These are phyloP conservation scores for Cotesia typhae DNA, from an alignment of 1,140 invertebrate species.

Conservation along the genomic window DNA sequence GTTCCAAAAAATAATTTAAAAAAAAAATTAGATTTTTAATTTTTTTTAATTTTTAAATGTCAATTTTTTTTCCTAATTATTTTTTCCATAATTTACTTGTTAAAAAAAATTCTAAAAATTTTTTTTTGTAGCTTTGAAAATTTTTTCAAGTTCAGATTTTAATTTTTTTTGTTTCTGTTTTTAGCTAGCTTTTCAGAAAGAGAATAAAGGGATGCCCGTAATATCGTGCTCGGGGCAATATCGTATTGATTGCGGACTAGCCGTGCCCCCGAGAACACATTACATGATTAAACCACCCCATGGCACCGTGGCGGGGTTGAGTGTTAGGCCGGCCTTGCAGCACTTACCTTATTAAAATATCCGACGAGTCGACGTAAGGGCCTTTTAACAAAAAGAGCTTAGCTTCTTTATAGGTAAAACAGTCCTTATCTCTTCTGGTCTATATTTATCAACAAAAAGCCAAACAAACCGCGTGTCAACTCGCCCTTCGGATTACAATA, in stretches of 20 bases:
- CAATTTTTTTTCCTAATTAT: too few species aligned
- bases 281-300: slow-evolving; percentile 65
- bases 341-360: slow-evolving; percentile 68
- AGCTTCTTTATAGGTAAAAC: slow-evolving; percentile 26
- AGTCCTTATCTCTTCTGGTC: background rate
- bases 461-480: background rate
- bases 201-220: slow-evolving; percentile 56
- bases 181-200: background rate
- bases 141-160: background rate
- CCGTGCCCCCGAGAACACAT: slow-evolving; percentile 61
- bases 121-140: too few species aligned
- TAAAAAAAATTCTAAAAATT: too few species aligned
- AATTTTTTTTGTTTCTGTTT: background rate
- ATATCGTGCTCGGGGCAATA: slow-evolving; percentile 60
- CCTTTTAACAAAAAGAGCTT: slow-evolving; percentile 27
- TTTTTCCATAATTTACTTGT: too few species aligned
- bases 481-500: too few species aligned
- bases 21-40: too few species aligned
- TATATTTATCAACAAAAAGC: background rate
- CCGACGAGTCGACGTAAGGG: slow-evolving; percentile 38
- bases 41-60: too few species aligned
- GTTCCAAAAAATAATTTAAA: too few species aligned
- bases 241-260: slow-evolving; percentile 62
- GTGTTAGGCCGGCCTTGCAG: slow-evolving; percentile 58
- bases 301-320: slow-evolving; percentile 8